Percentiles rank a stretch among this genome's conserved stretches.
Evolutionary conservation across 2,888 invertebrate genomes (phyloP).

Genomic region (Chrysomela aeneicollis): DNA sequence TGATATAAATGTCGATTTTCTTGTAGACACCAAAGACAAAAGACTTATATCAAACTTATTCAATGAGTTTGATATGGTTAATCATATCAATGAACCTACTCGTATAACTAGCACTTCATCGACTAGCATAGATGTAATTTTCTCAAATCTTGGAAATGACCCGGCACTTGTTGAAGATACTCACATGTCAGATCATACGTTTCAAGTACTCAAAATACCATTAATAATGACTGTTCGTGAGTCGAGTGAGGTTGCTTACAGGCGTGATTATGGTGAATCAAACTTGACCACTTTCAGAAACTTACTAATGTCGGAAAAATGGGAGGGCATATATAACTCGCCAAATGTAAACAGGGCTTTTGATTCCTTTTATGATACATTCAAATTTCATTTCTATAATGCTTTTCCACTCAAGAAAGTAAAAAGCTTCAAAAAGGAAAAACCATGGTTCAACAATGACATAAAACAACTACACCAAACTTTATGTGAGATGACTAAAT

Average conservation of each 20-base stretch:
- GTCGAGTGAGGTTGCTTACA: neutral
- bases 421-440: neutral
- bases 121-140: too few relatives aligned
- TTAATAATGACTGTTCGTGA: neutral
- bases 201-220: neutral
- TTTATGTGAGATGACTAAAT: neutral
- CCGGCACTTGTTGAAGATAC: neutral
- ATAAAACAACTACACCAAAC: neutral
- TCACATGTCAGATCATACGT: neutral
- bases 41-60: too few relatives aligned
- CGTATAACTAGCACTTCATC: too few relatives aligned
- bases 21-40: too few relatives aligned
- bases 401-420: neutral
- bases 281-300: neutral
- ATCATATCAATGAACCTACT: too few relatives aligned
- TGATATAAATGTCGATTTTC: too few relatives aligned
- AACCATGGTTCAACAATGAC: neutral
- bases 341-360: neutral
- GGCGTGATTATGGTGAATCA: neutral
- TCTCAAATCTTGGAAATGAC: too few relatives aligned
- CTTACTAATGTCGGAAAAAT: neutral
- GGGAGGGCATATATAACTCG: neutral
- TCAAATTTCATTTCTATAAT: neutral
- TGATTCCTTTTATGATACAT: neutral
- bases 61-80: too few relatives aligned